phyloP scores from a whole-genome alignment of 2,888 invertebrate genomes.

The Agrochola circellaris region DNA sequence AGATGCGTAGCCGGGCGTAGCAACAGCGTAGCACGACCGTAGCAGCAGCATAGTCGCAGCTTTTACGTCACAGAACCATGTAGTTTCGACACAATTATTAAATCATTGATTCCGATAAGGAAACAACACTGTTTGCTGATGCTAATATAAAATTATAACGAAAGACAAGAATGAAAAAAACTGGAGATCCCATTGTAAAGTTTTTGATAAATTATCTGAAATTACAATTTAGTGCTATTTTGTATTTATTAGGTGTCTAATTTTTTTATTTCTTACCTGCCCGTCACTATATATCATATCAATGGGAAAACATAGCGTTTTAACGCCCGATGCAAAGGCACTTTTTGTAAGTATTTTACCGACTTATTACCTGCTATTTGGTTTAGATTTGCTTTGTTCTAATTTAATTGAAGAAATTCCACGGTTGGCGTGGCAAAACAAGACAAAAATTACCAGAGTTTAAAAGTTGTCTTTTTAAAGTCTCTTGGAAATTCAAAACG shows the following conservation, averaged over 20 bases:
- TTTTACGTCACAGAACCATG: not conserved
- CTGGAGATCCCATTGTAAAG: not conserved
- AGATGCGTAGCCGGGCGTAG: not conserved
- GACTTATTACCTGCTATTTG: not conserved
- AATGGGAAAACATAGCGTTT: not conserved
- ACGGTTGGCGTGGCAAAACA: not conserved
- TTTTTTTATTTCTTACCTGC: not conserved
- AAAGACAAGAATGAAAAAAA: not conserved
- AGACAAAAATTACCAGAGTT: not conserved
- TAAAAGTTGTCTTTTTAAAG: not conserved
- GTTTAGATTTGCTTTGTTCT: not conserved
- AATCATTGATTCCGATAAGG: not conserved
- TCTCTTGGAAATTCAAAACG: not conserved
- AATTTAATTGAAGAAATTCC: not conserved
- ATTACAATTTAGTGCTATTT: not conserved
- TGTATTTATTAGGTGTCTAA: too few species aligned
- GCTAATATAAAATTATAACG: not conserved
- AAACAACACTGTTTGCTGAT: not conserved
- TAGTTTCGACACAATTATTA: not conserved
- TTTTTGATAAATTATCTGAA: not conserved
- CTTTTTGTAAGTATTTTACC: not conserved
- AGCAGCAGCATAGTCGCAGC: not conserved
- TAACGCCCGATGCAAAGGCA: not conserved
- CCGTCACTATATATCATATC: not conserved
- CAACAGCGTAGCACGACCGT: conserved; percentile 2